Conservation (phyloP, 2,888 invertebrate species). For the Cheilosia grossa region DNA sequence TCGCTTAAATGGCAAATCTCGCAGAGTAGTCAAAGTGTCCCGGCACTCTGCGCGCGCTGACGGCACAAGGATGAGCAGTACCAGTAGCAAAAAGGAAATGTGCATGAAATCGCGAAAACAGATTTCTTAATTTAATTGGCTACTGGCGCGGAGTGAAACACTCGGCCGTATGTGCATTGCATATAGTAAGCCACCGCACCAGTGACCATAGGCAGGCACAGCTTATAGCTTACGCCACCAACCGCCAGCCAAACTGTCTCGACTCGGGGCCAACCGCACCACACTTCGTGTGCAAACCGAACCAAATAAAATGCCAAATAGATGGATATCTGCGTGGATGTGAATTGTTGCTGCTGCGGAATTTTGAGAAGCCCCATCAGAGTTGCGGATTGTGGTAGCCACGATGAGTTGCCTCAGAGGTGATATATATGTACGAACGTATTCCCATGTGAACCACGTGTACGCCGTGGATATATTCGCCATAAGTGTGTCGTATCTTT, state of each 20-base stretch:
- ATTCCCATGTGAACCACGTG: conserved; percentile 29
- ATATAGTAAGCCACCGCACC: conserved; percentile 54
- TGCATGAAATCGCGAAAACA: conserved; percentile 76
- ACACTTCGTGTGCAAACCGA: conserved; percentile 66
- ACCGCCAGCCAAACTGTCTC: conserved; percentile 62
- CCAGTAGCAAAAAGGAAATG: conserved; percentile 50
- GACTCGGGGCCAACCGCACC: not conserved
- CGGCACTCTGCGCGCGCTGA: conserved; percentile 4
- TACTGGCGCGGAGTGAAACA: conserved; percentile 68
- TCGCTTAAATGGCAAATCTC: conserved; percentile 76
- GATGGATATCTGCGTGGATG: conserved; percentile 63
- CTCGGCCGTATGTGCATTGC: conserved; percentile 47
- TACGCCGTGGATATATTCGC: conserved; percentile 8
- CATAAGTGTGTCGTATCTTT: conserved; percentile 55
- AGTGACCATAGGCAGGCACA: conserved; percentile 43
- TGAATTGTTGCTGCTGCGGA: conserved; percentile 57
- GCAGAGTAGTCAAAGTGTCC: conserved; percentile 64
- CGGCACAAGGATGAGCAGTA: conserved; percentile 42
- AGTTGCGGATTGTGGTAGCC: conserved; percentile 1
- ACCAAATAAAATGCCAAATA: conserved; percentile 75
- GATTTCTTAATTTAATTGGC: conserved; percentile 80
- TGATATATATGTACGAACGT: conserved; percentile 7
- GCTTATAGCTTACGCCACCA: not conserved
- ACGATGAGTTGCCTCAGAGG: conserved; percentile 40
- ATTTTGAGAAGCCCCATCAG: conserved; percentile 66